Base-by-base conservation (phyloP, 2,113 vertebrate genomes). In the Smithornis capensis region DNA sequence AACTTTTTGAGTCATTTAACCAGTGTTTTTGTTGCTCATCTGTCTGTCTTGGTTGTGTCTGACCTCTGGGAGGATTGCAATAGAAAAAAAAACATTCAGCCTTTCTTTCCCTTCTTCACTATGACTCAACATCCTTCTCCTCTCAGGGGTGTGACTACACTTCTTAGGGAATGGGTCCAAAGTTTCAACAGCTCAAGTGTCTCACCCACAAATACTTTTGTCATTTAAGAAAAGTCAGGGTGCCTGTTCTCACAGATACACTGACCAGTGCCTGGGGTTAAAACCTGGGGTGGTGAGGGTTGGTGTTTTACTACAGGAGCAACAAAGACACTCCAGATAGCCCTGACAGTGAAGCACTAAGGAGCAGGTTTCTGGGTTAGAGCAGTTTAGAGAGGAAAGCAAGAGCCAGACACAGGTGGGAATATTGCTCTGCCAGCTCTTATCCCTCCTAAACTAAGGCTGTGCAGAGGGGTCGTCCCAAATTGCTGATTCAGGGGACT, bases 91-190 rank as follows among this genome's bases (percentile, higher is more conserved):
- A 95, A 75, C 85, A 94, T 86, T 83, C 93, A 31, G 56, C 52
- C 78, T 90, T 96, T 90, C 90, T 97, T 92, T 94, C 67, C 65
- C 95, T 94, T 94, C 82, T 91, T 95, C 60, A 38, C 15, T 77
- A 53, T 97, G 95, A 96, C 90, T 96, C 96, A 97, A 94, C 95
- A 95, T 92, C 87, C 90, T 94, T 95, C 79, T 97, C 53, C 81
- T 90, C 90, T 95, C 90, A 77, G 52, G 93, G 68, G 50, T 86
- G 95, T 94, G 93, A 96, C 90, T 94, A 81, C 85, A 95, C 28
- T 67, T 97, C 76, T 64, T 29, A 92, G 60, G 88, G 88, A 97
- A 95, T 67, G 4, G 2, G 44, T 93, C 91, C 92, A 95, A 96
- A 89, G 73, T 88, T 92, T 94, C 83, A 90, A 40, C 1, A 16